phyloP scores from a whole-genome alignment of 1,140 invertebrate species.

The Drosophila pseudoobscura region DNA sequence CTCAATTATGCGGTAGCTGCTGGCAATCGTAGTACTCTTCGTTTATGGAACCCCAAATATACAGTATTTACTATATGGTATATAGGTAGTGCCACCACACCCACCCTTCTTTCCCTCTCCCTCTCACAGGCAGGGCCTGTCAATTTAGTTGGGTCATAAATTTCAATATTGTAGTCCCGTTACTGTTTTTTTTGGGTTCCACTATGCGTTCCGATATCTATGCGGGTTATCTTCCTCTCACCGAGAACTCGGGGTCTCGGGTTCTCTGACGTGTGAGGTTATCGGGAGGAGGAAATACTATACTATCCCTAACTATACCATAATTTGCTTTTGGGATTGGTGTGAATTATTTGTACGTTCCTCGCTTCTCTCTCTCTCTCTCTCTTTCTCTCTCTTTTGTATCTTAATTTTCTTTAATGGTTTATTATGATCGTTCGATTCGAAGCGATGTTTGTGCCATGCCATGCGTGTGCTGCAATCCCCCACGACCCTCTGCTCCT shows the following conservation, averaged over 20 bases:
- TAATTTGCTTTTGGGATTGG: conserved; percentile 62
- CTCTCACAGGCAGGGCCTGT: conserved; percentile 25
- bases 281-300: conserved; percentile 35
- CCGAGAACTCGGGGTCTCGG: too few species aligned
- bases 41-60: too few species aligned
- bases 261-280: conserved; percentile 46
- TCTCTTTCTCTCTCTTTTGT: conserved; percentile 54
- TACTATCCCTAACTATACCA: conserved; percentile 32
- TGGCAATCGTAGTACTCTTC: background rate
- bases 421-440: conserved; percentile 64
- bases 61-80: conserved; percentile 8
- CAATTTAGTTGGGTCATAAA: conserved; percentile 67
- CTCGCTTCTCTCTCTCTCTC: conserved; percentile 42
- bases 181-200: conserved; percentile 25
- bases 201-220: conserved; percentile 47
- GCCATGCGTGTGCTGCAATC: conserved; percentile 31
- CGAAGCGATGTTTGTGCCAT: conserved; percentile 29
- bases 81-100: conserved; percentile 4
- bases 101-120: background rate
- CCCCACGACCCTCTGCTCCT: conserved; percentile 6
- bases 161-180: conserved; percentile 58
- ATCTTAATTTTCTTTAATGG: conserved; percentile 78
- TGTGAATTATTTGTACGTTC: conserved; percentile 45
- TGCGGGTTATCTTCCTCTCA: conserved; percentile 65
- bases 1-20: conserved; percentile 51